These are phyloP conservation scores for Monarcha castaneiventris DNA, from an alignment of 2,113 vertebrate genomes.

Conservation along the genomic window DNA sequence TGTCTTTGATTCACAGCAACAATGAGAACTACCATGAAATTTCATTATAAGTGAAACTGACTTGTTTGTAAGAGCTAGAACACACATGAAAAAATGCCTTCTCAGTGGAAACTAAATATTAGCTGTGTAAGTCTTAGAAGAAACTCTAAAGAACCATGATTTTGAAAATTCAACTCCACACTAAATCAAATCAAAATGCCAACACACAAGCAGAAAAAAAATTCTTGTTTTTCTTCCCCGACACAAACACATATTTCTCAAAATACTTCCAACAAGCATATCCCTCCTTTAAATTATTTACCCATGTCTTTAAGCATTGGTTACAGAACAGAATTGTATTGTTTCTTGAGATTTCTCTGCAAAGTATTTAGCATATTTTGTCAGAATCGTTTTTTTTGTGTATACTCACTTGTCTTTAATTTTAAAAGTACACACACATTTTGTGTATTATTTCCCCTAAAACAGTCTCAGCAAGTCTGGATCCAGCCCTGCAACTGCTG, in stretches of 20 bases:
- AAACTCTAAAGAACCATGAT: background rate
- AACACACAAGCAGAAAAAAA: background rate
- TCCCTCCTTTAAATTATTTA: background rate
- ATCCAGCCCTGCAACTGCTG: background rate
- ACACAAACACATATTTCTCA: rapidly evolving
- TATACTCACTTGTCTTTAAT: background rate
- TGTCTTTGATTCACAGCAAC: conserved; percentile 49
- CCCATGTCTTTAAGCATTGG: background rate
- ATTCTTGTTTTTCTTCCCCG: background rate
- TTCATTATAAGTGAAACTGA: conserved; percentile 36
- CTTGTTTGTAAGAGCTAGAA: conserved; percentile 16
- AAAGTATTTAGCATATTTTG: background rate
- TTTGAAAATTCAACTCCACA: background rate
- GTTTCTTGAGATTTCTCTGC: background rate
- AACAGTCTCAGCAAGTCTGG: background rate
- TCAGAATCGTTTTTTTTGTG: background rate
- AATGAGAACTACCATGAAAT: background rate
- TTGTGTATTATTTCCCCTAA: background rate
- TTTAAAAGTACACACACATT: background rate
- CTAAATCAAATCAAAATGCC: background rate
- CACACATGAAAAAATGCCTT: background rate
- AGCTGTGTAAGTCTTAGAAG: background rate
- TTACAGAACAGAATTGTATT: background rate
- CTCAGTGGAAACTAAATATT: background rate
- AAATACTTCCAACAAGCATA: background rate